Conservation (phyloP, 1,140 invertebrate genomes). For the Leptoteleia sp. region DNA sequence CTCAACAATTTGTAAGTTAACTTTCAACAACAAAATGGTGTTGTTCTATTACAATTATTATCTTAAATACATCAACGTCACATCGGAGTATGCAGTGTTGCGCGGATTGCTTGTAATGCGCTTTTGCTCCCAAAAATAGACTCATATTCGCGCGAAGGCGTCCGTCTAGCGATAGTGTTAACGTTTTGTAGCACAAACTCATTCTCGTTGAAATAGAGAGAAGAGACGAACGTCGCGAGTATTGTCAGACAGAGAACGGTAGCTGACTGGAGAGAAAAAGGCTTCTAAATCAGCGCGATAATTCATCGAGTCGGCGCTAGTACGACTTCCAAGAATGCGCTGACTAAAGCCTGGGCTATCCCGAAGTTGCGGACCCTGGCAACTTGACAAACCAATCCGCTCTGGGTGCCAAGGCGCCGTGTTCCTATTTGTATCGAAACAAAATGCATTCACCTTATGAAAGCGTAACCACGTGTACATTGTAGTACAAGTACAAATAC, state of each 20-base stretch:
- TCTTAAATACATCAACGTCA: too few species aligned
- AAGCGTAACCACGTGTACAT: conserved; percentile 50
- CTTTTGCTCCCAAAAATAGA: too few species aligned
- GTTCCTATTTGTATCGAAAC: conserved; percentile 79
- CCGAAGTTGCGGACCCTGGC: conserved; percentile 71
- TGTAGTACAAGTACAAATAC: conserved; percentile 58
- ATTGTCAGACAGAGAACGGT: conserved; percentile 20
- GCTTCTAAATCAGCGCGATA: conserved; percentile 74
- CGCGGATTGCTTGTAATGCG: too few species aligned
- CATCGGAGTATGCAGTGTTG: too few species aligned
- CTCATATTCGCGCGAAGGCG: too few species aligned
- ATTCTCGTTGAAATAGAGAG: conserved; percentile 21
- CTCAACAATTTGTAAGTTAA: too few species aligned
- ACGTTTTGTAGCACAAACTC: conserved; percentile 30
- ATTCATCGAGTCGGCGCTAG: conserved; percentile 70
- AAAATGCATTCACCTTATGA: conserved; percentile 73
- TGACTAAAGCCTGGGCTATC: conserved; percentile 74
- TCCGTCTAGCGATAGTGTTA: conserved; percentile 11
- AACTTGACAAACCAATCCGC: conserved; percentile 78
- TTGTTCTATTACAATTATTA: too few species aligned
- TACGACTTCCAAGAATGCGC: conserved; percentile 73
- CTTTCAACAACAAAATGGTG: too few species aligned
- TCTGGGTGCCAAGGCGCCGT: conserved; percentile 75
- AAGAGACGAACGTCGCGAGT: conserved; percentile 16
- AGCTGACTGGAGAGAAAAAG: conserved; percentile 20